Conservation (phyloP, 2,888 invertebrate genomes). For the Acleris sparsana region DNA sequence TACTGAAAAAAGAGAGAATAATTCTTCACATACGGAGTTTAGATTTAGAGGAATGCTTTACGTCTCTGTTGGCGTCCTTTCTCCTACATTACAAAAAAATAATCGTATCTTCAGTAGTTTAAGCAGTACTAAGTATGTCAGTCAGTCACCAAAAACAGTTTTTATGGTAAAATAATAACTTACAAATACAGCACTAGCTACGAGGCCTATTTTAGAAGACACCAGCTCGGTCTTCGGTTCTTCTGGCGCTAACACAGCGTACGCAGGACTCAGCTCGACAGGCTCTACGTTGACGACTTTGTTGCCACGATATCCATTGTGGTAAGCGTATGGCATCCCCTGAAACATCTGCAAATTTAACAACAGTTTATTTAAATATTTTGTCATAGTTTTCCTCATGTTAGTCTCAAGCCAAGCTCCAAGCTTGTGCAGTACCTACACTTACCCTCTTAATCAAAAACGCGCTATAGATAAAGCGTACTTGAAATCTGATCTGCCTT, state of each 20-base stretch:
- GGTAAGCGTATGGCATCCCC: slow-evolving; percentile 18
- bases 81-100: too few species aligned
- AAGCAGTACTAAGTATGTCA: too few species aligned
- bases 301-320: slow-evolving; percentile 6
- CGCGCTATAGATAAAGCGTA: too few species aligned
- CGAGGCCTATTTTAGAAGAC: slow-evolving; percentile 35
- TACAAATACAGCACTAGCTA: slow-evolving; percentile 39
- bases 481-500: too few species aligned
- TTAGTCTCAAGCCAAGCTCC: too few species aligned
- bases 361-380: not conserved
- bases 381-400: too few species aligned
- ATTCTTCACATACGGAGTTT: not conserved
- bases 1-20: slow-evolving; percentile 42
- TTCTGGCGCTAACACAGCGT: slow-evolving; percentile 29
- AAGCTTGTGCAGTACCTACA: too few species aligned
- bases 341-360: slow-evolving; percentile 16
- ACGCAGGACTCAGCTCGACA: slow-evolving; percentile 13
- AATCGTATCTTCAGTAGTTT: too few species aligned
- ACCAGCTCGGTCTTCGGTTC: slow-evolving; percentile 31
- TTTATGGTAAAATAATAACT: slow-evolving; percentile 26
- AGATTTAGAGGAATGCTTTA: not conserved
- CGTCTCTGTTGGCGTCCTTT: not conserved
- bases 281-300: slow-evolving; percentile 23
- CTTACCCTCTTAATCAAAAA: too few species aligned
- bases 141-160: too few species aligned